phyloP scores from a whole-genome alignment of 2,888 invertebrate genomes.

The Ephialtes manifestator region DNA sequence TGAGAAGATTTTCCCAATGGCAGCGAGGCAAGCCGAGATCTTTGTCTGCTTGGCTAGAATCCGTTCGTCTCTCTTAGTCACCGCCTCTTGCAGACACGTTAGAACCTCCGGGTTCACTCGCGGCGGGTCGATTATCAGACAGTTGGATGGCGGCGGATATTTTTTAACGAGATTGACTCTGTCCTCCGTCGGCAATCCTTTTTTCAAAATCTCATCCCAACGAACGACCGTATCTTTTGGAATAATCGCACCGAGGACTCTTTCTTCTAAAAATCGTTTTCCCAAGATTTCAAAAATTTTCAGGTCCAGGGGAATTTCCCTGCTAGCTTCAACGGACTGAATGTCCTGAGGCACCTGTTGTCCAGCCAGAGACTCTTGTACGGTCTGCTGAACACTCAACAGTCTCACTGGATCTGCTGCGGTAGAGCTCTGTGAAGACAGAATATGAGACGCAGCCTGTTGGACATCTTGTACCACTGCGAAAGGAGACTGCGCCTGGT shows the following conservation, averaged over 20 bases:
- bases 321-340: neutral
- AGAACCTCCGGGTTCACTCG: slow-evolving; percentile 51
- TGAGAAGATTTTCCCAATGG: slow-evolving; percentile 14
- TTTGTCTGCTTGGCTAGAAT: slow-evolving; percentile 45
- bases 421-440: neutral
- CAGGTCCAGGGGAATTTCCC: no score
- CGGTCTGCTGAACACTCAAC: neutral
- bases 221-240: slow-evolving; percentile 34
- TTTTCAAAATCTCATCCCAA: slow-evolving; percentile 47
- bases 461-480: neutral
- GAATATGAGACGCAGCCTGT: neutral
- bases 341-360: neutral
- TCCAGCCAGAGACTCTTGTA: neutral
- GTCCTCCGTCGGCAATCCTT: slow-evolving; percentile 40
- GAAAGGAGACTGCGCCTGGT: neutral
- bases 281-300: slow-evolving; percentile 54
- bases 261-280: slow-evolving; percentile 33
- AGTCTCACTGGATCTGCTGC: neutral
- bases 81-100: slow-evolving; percentile 9
- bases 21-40: slow-evolving; percentile 38
- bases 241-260: slow-evolving; percentile 1
- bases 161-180: slow-evolving; percentile 41
- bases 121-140: slow-evolving; percentile 46
- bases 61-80: slow-evolving; percentile 23
- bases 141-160: slow-evolving; percentile 47